phyloP scores from a whole-genome alignment of 2,888 invertebrate species.

The Agrochola lota region DNA sequence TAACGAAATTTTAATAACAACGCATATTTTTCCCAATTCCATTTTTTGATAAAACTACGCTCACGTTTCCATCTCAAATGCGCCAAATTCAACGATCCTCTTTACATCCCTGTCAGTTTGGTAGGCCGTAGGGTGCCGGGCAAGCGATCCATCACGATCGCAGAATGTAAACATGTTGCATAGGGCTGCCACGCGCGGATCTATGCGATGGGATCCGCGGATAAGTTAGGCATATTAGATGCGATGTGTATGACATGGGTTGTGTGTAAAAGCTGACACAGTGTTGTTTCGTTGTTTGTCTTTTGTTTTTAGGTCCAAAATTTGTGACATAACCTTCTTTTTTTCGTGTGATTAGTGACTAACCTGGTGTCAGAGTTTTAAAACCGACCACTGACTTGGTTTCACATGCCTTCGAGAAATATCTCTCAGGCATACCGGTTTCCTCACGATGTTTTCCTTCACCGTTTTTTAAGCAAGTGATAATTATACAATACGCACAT shows the following conservation, averaged over 20 bases:
- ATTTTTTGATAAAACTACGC: slow-evolving; percentile 15
- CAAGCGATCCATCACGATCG: slow-evolving; percentile 67
- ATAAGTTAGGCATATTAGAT: slow-evolving; percentile 52
- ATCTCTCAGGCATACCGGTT: too few species aligned
- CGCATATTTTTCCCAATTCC: neutral
- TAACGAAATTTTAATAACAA: neutral
- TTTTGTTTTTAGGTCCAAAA: neutral
- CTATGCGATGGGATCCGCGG: slow-evolving; percentile 27
- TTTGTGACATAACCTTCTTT: neutral
- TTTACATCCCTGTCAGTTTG: slow-evolving; percentile 18
- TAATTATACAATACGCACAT: too few species aligned
- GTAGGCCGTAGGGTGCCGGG: slow-evolving; percentile 51
- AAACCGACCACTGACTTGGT: too few species aligned
- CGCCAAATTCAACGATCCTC: slow-evolving; percentile 16
- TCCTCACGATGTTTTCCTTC: too few species aligned
- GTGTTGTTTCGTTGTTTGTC: neutral
- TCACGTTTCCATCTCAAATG: neutral
- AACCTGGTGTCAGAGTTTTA: too few species aligned
- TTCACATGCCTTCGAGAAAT: too few species aligned
- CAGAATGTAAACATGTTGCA: slow-evolving; percentile 67
- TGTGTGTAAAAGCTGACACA: slow-evolving; percentile 6
- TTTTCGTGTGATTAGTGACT: too few species aligned
- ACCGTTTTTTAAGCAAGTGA: too few species aligned
- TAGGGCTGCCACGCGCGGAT: slow-evolving; percentile 60
- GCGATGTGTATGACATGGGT: slow-evolving; percentile 29